phyloP scores from a whole-genome alignment of 64 coral and sea anemone species.

The Exaiptasia diaphana region DNA sequence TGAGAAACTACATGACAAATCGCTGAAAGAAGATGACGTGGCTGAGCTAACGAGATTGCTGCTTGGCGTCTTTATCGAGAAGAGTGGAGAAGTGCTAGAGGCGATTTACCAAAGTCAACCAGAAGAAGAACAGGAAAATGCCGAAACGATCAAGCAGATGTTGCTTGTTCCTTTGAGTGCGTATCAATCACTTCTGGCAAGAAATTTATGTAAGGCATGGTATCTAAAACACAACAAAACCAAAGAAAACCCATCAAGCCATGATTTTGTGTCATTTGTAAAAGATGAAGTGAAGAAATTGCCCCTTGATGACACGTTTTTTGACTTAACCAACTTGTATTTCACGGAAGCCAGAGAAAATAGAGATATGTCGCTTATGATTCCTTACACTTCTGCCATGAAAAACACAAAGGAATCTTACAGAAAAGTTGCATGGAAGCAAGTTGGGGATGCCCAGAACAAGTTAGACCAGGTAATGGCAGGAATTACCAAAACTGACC shows the following conservation, averaged over 20 bases:
- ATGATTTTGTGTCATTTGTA: conserved; percentile 41
- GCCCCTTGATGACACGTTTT: conserved; percentile 23
- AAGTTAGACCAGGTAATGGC: background rate
- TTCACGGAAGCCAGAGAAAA: background rate
- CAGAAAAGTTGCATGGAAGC: background rate
- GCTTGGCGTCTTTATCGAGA: conserved; percentile 14
- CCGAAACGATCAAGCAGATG: background rate
- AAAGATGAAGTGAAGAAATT: background rate
- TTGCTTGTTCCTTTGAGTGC: conserved; percentile 16
- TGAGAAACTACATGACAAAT: conserved; percentile 16
- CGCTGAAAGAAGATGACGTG: conserved; percentile 16
- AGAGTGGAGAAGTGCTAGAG: conserved; percentile 34
- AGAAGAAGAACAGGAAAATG: background rate
- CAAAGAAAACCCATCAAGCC: background rate
- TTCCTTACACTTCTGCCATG: conserved; percentile 29
- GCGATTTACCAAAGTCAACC: background rate
- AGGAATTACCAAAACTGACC: conserved; percentile 1
- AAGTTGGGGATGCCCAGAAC: background rate
- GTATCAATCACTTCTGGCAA: conserved; percentile 65
- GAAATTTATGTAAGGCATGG: conserved; percentile 59
- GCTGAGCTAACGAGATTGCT: background rate
- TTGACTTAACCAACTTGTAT: background rate
- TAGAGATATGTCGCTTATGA: background rate
- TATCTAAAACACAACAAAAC: background rate
- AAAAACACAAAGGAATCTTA: background rate